Conservation (phyloP, 2,888 invertebrate genomes). For the Operophtera brumata region DNA sequence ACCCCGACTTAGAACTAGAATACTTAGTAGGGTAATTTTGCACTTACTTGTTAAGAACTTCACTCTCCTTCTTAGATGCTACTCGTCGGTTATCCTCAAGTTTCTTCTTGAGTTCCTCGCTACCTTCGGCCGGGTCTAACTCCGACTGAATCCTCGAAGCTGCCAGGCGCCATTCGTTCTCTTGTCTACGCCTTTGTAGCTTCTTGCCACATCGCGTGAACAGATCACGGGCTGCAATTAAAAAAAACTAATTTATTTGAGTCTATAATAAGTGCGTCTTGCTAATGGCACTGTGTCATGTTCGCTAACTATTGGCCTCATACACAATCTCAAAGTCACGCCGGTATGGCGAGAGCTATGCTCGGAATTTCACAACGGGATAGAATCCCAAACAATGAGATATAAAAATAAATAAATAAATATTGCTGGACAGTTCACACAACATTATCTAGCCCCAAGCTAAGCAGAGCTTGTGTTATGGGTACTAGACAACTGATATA, state of each 20-base stretch:
- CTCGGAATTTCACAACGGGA: no score
- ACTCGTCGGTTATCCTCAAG: conserved; percentile 79
- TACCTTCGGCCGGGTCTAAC: conserved; percentile 82
- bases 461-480: no score
- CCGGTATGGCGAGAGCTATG: no score
- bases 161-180: conserved; percentile 83
- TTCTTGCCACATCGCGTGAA: conserved; percentile 84
- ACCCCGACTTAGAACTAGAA: no score
- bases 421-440: no score
- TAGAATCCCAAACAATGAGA: no score
- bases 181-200: conserved; percentile 82
- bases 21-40: background rate
- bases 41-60: conserved; percentile 79
- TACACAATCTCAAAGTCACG: no score
- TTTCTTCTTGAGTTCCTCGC: conserved; percentile 73
- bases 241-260: no score
- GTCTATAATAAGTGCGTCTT: background rate
- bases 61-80: conserved; percentile 72
- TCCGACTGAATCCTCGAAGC: conserved; percentile 73
- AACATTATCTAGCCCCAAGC: no score
- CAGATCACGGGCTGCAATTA: conserved; percentile 79
- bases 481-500: no score
- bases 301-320: background rate
- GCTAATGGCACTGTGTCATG: no score
- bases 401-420: no score